A percentile compares a stretch with the other conserved stretches of the same genome.
Conservation (phyloP, 2,113 vertebrate genomes). For the Daubentonia madagascariensis region DNA sequence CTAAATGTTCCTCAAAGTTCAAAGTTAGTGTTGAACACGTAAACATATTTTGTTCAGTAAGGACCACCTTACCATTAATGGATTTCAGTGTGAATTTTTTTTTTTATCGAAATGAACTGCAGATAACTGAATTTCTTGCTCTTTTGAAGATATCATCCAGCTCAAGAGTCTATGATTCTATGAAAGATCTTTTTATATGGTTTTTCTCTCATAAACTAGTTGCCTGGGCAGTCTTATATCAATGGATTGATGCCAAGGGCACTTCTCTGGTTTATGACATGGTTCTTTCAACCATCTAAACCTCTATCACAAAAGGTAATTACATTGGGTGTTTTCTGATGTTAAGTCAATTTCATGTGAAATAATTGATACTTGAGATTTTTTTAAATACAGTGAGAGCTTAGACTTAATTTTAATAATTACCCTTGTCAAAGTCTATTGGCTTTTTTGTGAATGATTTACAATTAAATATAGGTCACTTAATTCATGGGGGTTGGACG, state of each 20-base stretch:
- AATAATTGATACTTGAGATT: not conserved
- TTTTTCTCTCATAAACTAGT: not conserved
- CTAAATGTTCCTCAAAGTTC: not conserved
- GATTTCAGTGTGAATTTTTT: not conserved
- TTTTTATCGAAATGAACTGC: not conserved
- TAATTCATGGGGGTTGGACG: not conserved
- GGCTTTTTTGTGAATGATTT: constrained; percentile 8
- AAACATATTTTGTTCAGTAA: not conserved
- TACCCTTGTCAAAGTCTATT: not conserved
- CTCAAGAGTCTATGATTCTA: not conserved
- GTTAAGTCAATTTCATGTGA: not conserved
- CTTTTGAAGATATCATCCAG: not conserved
- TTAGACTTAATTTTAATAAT: constrained; percentile 40
- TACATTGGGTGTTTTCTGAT: not conserved
- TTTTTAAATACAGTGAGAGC: not conserved
- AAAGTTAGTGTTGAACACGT: not conserved
- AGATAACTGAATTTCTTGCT: not conserved
- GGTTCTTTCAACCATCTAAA: not conserved
- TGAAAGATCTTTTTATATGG: not conserved
- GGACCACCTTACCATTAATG: not conserved
- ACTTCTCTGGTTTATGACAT: not conserved
- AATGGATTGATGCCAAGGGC: not conserved
- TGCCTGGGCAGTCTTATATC: not conserved
- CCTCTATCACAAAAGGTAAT: not conserved
- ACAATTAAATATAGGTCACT: not conserved